A percentile compares a stretch with the other conserved stretches of the same genome.
Evolutionary conservation across 2,113 vertebrate genomes (phyloP).

Genomic region (Menidia beryllina): DNA sequence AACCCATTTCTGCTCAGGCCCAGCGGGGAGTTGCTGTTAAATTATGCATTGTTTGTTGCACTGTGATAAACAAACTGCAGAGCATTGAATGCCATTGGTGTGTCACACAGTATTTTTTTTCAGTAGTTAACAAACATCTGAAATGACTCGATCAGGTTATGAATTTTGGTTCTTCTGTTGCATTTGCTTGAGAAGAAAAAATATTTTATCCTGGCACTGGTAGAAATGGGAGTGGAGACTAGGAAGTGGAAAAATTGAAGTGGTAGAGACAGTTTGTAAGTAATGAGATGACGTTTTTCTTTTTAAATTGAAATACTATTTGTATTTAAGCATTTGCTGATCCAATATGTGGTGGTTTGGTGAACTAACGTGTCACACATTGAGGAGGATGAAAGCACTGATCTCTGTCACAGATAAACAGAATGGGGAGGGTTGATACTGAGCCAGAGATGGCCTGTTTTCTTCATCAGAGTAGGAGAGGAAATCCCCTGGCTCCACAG

Average conservation of each 20-base stretch:
- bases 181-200: not conserved
- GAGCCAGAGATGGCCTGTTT: constrained; percentile 37
- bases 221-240: not conserved
- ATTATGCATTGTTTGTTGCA: constrained; percentile 23
- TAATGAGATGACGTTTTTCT: not conserved
- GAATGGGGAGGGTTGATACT: constrained; percentile 23
- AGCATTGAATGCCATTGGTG: not conserved
- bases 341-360: not conserved
- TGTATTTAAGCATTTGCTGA: not conserved
- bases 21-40: constrained; percentile 15
- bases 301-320: not conserved
- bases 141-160: constrained; percentile 14
- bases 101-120: not conserved
- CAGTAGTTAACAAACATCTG: constrained; percentile 2
- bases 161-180: not conserved
- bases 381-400: constrained; percentile 21
- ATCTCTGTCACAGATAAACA: constrained; percentile 17
- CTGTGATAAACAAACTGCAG: constrained; percentile 4
- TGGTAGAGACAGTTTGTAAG: not conserved
- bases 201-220: not conserved
- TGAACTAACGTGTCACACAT: not conserved
- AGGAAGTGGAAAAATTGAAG: not conserved
- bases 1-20: not conserved
- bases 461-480: constrained; percentile 45
- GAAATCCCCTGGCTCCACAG: constrained; percentile 45